Evolutionary conservation across 1,140 invertebrate species (phyloP), one percentile per base, ranked within the genome.

Genomic region (Littorina saxatilis): DNA sequence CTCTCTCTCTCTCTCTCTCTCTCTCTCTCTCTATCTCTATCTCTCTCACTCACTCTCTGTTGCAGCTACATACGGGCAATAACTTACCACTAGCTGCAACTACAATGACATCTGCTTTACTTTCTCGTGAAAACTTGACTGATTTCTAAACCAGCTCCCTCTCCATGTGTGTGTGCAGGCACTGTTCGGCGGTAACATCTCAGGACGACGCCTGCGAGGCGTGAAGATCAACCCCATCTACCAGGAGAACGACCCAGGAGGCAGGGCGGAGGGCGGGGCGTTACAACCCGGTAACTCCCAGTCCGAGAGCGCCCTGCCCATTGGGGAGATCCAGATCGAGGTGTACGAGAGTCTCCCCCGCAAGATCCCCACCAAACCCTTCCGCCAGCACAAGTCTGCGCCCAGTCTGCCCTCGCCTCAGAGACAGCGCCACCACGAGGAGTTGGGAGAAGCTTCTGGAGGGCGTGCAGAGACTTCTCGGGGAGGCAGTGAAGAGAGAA

Each of bases 181-280:
- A 43, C 72, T 82, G 43, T 81, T 37, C 63, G 79, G 68, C 58
- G 81, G 81, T 20, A 74, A 83, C 63, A 73, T 85, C 52, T 79
- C 84, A 15, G 81, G 81, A 9, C 73, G 81, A 32, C 81, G 84
- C 23, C 75, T 85, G 1, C 78, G 81, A 17, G 84, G 84, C 23
- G 81, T 85, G 72, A 85, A 83, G 81, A 81, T 85, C 63, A 85
- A 85, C 70, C 84, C 84, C 27, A 85, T 85, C 61, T 85, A 80
- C 68, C 84, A 82, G 40, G 84, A 85, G 40, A 82, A 73, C 79
- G 79, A 82, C 75, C 50, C 40, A 11, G 27, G 37, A 29, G 73
- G 80, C 17, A 17, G 43, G 35, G 66, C 47, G n/a, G 55, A 20
- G 35, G 50, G 50, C 52, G 3, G 32, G 9, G 52, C 29, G 32